Conservation (phyloP, 2,888 invertebrate genomes). For the Onthophagus sagittarius region DNA sequence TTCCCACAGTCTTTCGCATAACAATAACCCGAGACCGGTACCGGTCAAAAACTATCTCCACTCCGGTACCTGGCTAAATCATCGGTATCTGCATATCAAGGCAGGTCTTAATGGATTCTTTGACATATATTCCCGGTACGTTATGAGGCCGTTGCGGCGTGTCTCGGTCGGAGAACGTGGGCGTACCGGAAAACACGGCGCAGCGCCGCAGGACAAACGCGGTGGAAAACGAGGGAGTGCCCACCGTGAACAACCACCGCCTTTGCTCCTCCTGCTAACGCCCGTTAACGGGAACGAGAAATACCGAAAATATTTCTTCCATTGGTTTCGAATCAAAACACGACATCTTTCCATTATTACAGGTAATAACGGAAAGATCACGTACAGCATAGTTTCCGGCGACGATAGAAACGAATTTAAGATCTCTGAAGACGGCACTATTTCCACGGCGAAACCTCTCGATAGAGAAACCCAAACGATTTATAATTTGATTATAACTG, state of each 20-base stretch:
- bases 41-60: neutral
- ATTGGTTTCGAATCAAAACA: no score
- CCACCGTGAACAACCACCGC: neutral
- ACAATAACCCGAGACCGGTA: neutral
- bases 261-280: neutral
- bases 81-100: neutral
- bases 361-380: slow-evolving; percentile 83
- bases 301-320: neutral
- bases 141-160: neutral
- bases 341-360: slow-evolving; percentile 32
- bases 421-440: slow-evolving; percentile 79
- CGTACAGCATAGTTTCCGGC: slow-evolving; percentile 77
- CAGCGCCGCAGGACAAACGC: neutral
- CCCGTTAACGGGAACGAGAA: neutral
- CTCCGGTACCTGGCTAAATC: neutral
- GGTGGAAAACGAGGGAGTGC: neutral
- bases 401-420: slow-evolving; percentile 77
- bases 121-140: neutral
- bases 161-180: neutral
- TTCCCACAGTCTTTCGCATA: neutral
- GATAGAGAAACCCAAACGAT: slow-evolving; percentile 79
- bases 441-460: slow-evolving; percentile 68
- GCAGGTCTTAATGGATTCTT: neutral
- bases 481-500: slow-evolving; percentile 83
- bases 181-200: neutral